Evolutionary conservation across 2,888 invertebrate species (phyloP), one percentile per base, ranked within the genome.

Genomic region (Phrixothrix hirtus): DNA sequence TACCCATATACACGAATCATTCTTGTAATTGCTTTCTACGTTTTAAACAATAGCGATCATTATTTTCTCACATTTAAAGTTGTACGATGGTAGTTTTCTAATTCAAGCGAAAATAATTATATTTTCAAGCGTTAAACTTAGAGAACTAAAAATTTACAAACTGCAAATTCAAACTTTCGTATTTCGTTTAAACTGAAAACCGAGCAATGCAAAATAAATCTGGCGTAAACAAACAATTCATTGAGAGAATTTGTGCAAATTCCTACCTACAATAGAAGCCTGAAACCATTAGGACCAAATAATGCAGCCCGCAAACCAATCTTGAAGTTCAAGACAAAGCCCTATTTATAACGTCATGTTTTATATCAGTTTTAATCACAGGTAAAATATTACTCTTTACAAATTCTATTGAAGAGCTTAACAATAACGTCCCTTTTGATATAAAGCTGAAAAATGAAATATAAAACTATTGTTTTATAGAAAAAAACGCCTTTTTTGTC

Each of bases 231-330:
- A 39, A 39, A 39, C 47, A 47, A 39, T 47, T 39, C 47, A 47
- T 38, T 47, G 32, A 47, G 47, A 21, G 39, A 39, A 46, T 37
- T 46, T 46, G 14, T 16, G 30, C 21, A 39, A 47, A 47, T 32
- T 39, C 39, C 39, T 38, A 38, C 31, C 36, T 39, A 47, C 47
- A 47, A 47, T 47, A 32, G 39, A 16, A 32, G 30, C 47, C 32
- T 25, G 34, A 47, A 47, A 47, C 47, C 47, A 47, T 47, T 47
- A 47, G 32, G 29, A 12, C 43, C 32, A 34, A 43, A 38, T 47
- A 47, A 38, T 25, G 47, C 36, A 34, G 15, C 39, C 47, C 47
- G 31, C 47, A 47, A 39, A 47, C 47, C 37, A 39, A 47, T 47
- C 31, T 35, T 13, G 21, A 45, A 45, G 27, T 38, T 38, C 9